Evolutionary conservation across 2,888 invertebrate species (phyloP), one percentile per base, ranked within the genome.

Genomic region (Lithosia quadra): DNA sequence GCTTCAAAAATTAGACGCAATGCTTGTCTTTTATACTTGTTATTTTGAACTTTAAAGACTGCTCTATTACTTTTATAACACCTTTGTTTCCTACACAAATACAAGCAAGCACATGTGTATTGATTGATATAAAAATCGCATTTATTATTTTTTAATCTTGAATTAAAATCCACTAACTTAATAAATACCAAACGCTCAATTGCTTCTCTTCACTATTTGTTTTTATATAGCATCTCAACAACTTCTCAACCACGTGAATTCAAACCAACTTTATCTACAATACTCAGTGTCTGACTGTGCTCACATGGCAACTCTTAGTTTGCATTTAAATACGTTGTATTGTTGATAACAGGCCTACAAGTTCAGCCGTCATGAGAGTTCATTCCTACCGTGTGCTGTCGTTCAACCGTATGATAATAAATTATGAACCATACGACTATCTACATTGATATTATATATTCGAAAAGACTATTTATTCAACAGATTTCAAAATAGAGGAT

Each of bases 321-420:
- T 55, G 63, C 21, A 63, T 21, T 55, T 5, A 33, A 11, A 55
- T 34, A 55, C 18, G 34, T 55, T 10, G 34, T 63, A 63, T 53
- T 36, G 15, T 63, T 55, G 63, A 55, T 55, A 63, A 22, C 15
- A 34, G 22, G 36, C 22, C 34, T 34, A 55, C 13, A 1, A 13
- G 34, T 18, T 34, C 63, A 36, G 34, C 34, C 28, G 34, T 34
- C 55, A 21, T 21, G 39, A 24, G 24, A 63, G 63, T 53, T 63
- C 63, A 63, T 63, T 63, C 33, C 63, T 49, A 63, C 34, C 22
- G 22, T 13, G 49, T 21, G 18, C 9, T 21, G 55, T 63, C 63
- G 34, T 63, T 63, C 63, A 55, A 63, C 63, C 18, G 10, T 28
- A 56, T 56, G n/a, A 55, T 21, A 13, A 22, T 13, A 55, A n/a